A percentile compares a stretch with the other conserved stretches of the same genome.
These are phyloP conservation scores for Iphiclides podalirius DNA, from an alignment of 2,888 invertebrate species.

Conservation along the genomic window DNA sequence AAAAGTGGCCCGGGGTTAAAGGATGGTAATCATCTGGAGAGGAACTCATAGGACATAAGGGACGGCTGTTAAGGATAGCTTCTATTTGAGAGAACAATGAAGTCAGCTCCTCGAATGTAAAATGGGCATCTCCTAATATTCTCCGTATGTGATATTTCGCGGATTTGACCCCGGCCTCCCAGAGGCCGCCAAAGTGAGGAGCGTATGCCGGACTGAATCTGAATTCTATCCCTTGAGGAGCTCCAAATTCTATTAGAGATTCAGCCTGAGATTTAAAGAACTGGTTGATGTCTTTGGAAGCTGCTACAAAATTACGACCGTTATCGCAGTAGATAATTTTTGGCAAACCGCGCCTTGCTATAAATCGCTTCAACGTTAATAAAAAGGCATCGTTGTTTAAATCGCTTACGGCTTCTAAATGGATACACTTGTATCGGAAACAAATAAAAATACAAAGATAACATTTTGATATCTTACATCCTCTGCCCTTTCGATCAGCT, in stretches of 20 bases:
- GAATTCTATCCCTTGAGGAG: background rate
- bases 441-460: background rate
- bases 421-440: background rate
- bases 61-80: slow-evolving; percentile 4
- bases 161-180: too few relatives aligned
- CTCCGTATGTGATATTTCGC: background rate
- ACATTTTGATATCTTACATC: background rate
- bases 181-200: background rate
- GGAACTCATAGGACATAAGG: slow-evolving; percentile 3
- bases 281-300: slow-evolving; percentile 4
- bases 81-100: slow-evolving; percentile 4
- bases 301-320: background rate
- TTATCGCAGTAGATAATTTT: background rate
- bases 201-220: background rate
- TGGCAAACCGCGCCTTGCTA: background rate
- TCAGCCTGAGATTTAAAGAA: background rate
- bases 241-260: background rate
- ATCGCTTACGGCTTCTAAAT: background rate
- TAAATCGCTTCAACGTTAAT: background rate
- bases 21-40: background rate
- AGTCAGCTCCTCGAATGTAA: slow-evolving; percentile 1
- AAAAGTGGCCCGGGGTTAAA: too few relatives aligned
- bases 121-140: background rate
- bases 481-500: background rate
- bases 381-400: background rate